These are phyloP conservation scores for Albula goreensis DNA, from an alignment of 2,113 vertebrate species.

Conservation along the genomic window DNA sequence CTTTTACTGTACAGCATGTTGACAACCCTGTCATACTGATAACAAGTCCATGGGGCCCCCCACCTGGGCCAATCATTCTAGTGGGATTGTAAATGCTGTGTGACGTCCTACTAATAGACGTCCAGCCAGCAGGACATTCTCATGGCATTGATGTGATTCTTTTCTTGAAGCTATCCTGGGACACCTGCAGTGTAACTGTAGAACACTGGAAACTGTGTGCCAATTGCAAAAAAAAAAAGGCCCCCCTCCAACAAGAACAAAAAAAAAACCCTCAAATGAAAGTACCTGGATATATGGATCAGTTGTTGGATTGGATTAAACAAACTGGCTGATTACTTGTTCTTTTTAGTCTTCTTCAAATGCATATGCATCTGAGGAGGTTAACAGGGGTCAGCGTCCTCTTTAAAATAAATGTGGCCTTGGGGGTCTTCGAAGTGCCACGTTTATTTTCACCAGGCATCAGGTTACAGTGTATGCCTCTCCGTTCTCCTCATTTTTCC, in stretches of 20 bases:
- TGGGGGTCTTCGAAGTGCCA: not conserved
- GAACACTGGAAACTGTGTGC: not conserved
- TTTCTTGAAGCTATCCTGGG: slow-evolving; percentile 14
- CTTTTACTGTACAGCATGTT: slow-evolving; percentile 23
- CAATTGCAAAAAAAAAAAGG: too few relatives aligned
- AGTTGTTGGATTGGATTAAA: too few relatives aligned
- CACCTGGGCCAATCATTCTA: slow-evolving; percentile 41
- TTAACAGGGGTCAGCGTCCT: not conserved
- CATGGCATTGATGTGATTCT: slow-evolving; percentile 17
- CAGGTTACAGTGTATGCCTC: not conserved
- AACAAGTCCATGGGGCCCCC: slow-evolving; percentile 6
- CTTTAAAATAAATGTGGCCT: slow-evolving; percentile 5
- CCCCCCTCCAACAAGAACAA: not conserved
- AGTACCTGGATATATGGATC: too few relatives aligned
- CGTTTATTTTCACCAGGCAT: not conserved
- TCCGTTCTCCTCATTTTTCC: not conserved
- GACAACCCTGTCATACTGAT: slow-evolving; percentile 18
- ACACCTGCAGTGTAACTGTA: not conserved
- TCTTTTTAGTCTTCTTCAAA: not conserved
- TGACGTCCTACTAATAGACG: not conserved
- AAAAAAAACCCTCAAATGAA: not conserved
- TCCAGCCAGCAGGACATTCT: slow-evolving; percentile 26
- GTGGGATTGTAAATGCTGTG: not conserved
- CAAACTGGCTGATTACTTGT: not conserved
- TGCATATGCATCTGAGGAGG: not conserved